Evolutionary conservation across 2,888 invertebrate species (phyloP), one percentile per base, ranked within the genome.

Genomic region (Liodrosophila aerea): DNA sequence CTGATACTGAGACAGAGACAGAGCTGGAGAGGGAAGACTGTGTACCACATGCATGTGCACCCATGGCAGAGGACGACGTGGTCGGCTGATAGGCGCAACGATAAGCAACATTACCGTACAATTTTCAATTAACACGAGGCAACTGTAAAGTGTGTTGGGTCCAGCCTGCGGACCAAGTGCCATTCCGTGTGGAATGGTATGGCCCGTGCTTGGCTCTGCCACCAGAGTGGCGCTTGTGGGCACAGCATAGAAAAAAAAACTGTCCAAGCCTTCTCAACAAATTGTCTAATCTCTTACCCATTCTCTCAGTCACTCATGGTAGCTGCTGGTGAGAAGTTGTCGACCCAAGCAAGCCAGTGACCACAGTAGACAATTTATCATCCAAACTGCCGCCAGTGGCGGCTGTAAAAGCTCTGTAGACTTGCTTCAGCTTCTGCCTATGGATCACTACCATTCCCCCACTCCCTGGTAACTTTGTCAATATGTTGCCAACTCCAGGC

Each of bases 91-190:
- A 83, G 86, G 61, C 51, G 47, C 22, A 53, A 52, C 82, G 87
- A 87, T 85, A 87, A 75, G 75, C 84, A 80, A 88, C 88, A 88
- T 88, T 88, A 88, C 87, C 86, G 82, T 88, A 86, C 88, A 86
- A 87, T 87, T 87, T 87, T 87, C 88, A 88, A 88, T 88, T 88
- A 88, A 88, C 88, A 88, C 87, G 83, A 83, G 73, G 82, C 78
- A 87, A 82, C 82, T 80, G 85, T 80, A 84, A 85, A 77, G 64
- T 37, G 47, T 8, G 54, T 53, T 30, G 29, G 29, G 43, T 33
- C 13, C 44, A 18, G 7, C 30, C 22, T 33, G 29, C 30, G 34
- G 40, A 51, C 31, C 58, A 52, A 53, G 34, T 22, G 22, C 22
- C 22, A n/a, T n/a, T n/a, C n/a, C n/a, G n/a, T n/a, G n/a, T 54